Base-by-base conservation (phyloP, 2,113 vertebrate genomes). In the Cariama cristata region DNA sequence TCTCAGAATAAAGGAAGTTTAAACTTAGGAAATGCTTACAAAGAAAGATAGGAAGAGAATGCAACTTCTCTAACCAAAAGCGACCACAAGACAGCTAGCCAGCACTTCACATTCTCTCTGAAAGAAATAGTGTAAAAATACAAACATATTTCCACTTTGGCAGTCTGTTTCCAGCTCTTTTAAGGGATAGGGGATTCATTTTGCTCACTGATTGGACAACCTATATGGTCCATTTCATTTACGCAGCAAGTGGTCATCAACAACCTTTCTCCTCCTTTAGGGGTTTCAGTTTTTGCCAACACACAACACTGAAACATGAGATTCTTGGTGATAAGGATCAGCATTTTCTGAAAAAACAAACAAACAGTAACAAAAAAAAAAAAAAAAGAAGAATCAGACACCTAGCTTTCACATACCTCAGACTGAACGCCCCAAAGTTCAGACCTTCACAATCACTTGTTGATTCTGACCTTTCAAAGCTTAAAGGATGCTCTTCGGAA, bases 1-100 rank as follows among this genome's bases (percentile, higher is more conserved):
- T 93, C 66, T 58, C 32, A 83, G 24, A 96, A 94, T 42, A 85
- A 83, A 88, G 67, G 95, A 95, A 94, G 80, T 52, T 74, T 42
- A 74, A 92, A 83, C 18, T 93, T 60, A 55, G 11, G 72, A 88
- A 93, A 80, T 22, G 3, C 56, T 55, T 68, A 33, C 4, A 74
- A 71, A 75, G 15, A 44, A 76, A 94, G 80, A 72, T 2, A 73
- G 55, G 63, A 90, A 94, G 67, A 75, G 12, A 64, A 73, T 11
- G 19, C 20, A 93, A 68, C 19, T 90, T 82, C 62, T 82, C 44
- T 68, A 60, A 90, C 6, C 23, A 32, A 26, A 92, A 86, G 12
- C 5, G 27, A 45, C 40, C 49, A 63, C 18, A 80, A 26, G 18
- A 47, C 30, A 80, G 33, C 40, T 28, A 67, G 18, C 23, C 40